These are phyloP conservation scores for Drosophila ananassae DNA, from an alignment of 1,140 invertebrate species.

Conservation along the genomic window DNA sequence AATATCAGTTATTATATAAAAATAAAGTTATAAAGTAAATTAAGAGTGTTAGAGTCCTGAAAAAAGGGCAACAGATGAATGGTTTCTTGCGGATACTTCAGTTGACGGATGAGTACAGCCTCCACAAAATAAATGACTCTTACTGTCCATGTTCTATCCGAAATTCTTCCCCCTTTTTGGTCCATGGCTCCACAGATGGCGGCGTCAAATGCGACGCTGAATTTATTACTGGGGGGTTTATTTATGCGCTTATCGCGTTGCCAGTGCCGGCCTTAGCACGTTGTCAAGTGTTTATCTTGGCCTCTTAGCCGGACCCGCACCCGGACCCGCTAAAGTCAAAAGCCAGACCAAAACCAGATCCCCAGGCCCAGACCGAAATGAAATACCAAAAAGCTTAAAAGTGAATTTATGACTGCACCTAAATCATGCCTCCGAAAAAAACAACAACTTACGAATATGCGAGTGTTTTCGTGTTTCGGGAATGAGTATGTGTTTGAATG, in stretches of 20 bases:
- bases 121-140: conserved; percentile 14
- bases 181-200: conserved; percentile 43
- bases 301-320: conserved; percentile 26
- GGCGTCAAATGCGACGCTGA: conserved; percentile 72
- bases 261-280: conserved; percentile 72
- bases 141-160: neutral
- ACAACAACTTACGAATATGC: conserved; percentile 43
- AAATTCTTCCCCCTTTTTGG: neutral
- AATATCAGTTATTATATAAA: too few relatives aligned
- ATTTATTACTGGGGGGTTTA: conserved; percentile 69
- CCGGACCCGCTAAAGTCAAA: conserved; percentile 4
- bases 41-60: neutral
- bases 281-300: conserved; percentile 81
- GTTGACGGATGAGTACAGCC: conserved; percentile 33
- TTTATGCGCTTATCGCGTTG: conserved; percentile 75
- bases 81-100: conserved; percentile 1
- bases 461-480: conserved; percentile 51
- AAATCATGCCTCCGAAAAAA: conserved; percentile 72
- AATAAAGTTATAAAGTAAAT: too few relatives aligned
- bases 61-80: neutral
- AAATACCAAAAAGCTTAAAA: conserved; percentile 81
- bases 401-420: conserved; percentile 78
- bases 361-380: conserved; percentile 55
- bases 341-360: conserved; percentile 48
- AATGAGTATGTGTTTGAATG: conserved; percentile 50